phyloP scores from a whole-genome alignment of 2,888 invertebrate species.

The Megamerina dolium region DNA sequence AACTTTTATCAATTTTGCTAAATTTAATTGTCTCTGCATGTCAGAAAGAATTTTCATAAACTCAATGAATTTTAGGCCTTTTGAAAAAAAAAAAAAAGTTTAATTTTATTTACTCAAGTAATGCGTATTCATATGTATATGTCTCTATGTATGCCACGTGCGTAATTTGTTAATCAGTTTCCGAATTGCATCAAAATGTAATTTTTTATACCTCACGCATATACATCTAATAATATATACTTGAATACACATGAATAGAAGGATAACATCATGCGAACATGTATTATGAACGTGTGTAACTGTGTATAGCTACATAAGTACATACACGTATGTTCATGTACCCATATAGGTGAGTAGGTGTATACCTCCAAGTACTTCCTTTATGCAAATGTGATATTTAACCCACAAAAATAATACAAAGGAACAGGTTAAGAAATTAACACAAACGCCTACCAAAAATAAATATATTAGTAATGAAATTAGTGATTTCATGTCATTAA shows the following conservation, averaged over 20 bases:
- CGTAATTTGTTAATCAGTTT: slow-evolving; percentile 29
- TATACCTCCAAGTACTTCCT: neutral
- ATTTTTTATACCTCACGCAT: slow-evolving; percentile 17
- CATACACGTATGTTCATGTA: neutral
- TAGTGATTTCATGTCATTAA: slow-evolving; percentile 9
- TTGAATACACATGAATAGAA: no score
- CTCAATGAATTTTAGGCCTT: no score
- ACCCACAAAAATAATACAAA: slow-evolving; percentile 1
- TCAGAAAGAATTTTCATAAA: no score
- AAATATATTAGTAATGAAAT: neutral
- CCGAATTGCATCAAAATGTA: slow-evolving; percentile 33
- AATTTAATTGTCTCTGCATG: no score
- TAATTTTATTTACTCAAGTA: no score
- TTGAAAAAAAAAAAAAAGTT: no score
- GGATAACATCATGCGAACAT: slow-evolving; percentile 7
- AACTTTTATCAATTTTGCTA: no score
- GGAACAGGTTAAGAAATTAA: no score
- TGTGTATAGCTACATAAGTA: no score
- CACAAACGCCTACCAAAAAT: slow-evolving; percentile 19
- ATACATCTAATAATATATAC: neutral
- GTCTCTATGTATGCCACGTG: no score
- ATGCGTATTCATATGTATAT: no score
- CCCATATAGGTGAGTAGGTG: neutral
- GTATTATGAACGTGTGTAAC: neutral
- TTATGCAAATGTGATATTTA: slow-evolving; percentile 10